Evolutionary conservation across 2,113 vertebrate genomes (phyloP).

Genomic region (Pogona vitticeps): DNA sequence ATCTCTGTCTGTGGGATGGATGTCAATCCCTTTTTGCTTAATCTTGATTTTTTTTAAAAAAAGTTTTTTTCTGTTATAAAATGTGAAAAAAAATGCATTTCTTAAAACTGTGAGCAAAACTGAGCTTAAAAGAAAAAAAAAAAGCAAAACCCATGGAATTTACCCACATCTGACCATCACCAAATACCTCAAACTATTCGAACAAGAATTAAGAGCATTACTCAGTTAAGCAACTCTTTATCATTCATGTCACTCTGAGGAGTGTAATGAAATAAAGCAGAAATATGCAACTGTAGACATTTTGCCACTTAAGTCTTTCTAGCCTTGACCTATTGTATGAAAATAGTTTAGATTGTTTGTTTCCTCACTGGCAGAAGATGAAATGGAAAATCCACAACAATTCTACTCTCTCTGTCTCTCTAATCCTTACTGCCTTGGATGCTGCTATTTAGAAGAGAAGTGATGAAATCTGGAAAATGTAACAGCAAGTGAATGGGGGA

Average conservation of each 20-base stretch:
- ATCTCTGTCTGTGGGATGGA: background rate
- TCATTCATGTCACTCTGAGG: background rate
- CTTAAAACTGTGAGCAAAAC: background rate
- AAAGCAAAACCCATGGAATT: background rate
- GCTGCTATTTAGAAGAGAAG: conserved; percentile 37
- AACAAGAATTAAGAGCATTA: background rate
- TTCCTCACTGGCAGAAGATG: conserved; percentile 33
- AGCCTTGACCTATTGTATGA: conserved; percentile 31
- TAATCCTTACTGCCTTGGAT: conserved; percentile 35
- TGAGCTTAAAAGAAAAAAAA: background rate
- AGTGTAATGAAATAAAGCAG: background rate
- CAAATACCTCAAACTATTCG: background rate
- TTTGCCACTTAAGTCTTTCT: conserved; percentile 25
- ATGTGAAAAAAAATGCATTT: background rate
- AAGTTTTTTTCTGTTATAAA: background rate
- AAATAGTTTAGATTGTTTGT: conserved; percentile 36
- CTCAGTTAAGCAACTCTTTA: background rate
- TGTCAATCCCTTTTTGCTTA: background rate
- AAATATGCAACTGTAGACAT: background rate
- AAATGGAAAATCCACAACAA: conserved; percentile 45
- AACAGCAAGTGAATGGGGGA: conserved; percentile 14
- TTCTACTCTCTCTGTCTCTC: conserved; percentile 1
- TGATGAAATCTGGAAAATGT: conserved; percentile 21
- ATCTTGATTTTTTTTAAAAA: background rate
- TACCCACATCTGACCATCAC: background rate